Evolutionary conservation across 2,113 vertebrate genomes (phyloP), one percentile per base, ranked within the genome.

Genomic region (Coptodon bakossiorum): DNA sequence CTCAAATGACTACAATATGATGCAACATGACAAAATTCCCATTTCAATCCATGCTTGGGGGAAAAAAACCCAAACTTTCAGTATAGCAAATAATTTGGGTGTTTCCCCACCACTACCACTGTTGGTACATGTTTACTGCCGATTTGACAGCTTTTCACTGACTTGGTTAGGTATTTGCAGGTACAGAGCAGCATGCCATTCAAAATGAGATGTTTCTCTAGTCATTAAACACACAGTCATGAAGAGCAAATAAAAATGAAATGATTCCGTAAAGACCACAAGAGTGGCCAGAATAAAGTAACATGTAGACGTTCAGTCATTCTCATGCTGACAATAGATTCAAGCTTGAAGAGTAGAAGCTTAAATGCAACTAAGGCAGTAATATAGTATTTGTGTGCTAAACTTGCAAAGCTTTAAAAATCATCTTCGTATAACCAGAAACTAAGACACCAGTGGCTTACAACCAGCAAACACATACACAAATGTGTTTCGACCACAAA

Each of bases 341-440:
- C n/a, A 53, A 45, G 27, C 17, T 68, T 68, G 19, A 68, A 16
- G 14, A 38, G 43, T 24, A 50, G 31, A 48, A 45, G 68, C 24
- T 6, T 48, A 73, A 48, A 83, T 43, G 48, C 27, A 71, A 83
- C 48, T 40, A 71, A 83, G 59, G 57, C 63, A 53, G 34, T 27
- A 83, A 34, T 71, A 13, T 17, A 83, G 82, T 38, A 29, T 71
- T 73, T 19, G 12, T 48, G n/a, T 73, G 68, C 68, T 29, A 73
- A 73, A 45, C 68, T 48, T 48, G 68, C 40, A 73, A 73, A 17
- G 13, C 40, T 73, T 73, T 66, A 66, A 63, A 66, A 66, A 38
- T 66, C 19, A 22, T 40, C 63, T 68, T 68, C n/a, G 38, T 4
- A 14, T 19, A 53, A 83, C 36, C 11, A 57, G 52, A 81, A 56